A percentile compares a stretch with the other conserved stretches of the same genome.
Evolutionary conservation across 2,888 invertebrate species (phyloP).

Genomic region (Fragum whitleyi): DNA sequence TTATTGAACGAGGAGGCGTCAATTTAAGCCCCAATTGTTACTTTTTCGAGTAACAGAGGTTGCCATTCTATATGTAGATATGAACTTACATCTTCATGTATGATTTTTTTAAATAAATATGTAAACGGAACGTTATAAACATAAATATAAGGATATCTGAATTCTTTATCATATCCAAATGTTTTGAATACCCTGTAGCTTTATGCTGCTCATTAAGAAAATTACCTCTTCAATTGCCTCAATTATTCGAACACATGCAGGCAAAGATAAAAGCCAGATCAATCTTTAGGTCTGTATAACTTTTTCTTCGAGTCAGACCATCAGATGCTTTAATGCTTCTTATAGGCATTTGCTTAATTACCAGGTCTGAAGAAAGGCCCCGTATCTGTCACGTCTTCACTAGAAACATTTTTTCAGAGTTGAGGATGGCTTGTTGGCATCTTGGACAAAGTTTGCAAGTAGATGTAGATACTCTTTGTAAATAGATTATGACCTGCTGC

Average conservation of each 20-base stretch:
- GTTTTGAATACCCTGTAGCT: no score
- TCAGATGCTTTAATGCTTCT: neutral
- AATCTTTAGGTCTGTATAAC: neutral
- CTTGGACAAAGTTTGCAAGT: neutral
- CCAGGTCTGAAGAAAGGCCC: slow-evolving; percentile 47
- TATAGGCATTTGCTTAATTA: neutral
- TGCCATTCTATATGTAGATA: no score
- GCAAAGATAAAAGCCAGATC: neutral
- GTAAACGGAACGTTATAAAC: no score
- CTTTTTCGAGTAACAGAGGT: no score
- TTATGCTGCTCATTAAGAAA: neutral
- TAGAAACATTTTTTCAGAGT: neutral
- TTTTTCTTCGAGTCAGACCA: slow-evolving; percentile 22
- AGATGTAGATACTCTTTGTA: neutral
- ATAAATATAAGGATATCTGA: no score
- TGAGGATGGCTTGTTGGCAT: neutral
- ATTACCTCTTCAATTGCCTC: neutral
- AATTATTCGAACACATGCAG: no score
- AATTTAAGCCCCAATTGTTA: no score
- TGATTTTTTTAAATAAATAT: no score
- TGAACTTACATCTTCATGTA: no score
- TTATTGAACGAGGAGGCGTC: no score
- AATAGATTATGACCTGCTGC: slow-evolving; percentile 3
- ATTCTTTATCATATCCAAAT: no score
- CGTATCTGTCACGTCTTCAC: slow-evolving; percentile 48